Conservation (phyloP, 2,797 vertebrate genomes). For the Lacerta viridis region DNA sequence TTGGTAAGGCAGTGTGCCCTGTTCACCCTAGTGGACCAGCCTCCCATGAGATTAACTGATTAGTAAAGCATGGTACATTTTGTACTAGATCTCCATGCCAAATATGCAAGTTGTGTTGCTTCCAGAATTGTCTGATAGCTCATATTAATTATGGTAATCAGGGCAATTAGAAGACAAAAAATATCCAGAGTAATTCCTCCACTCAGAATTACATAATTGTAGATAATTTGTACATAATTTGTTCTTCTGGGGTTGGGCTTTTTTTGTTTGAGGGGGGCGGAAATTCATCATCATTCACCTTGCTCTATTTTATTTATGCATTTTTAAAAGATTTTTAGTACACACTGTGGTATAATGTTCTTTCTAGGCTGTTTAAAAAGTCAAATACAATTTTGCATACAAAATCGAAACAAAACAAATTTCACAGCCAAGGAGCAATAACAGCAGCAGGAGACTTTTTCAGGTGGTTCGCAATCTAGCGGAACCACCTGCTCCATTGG, state of each 20-base stretch:
- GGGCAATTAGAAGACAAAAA: constrained; percentile 3
- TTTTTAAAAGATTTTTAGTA: too few relatives aligned
- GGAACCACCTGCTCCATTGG: too few relatives aligned
- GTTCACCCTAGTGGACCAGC: too few relatives aligned
- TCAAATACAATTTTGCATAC: too few relatives aligned
- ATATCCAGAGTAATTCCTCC: neutral
- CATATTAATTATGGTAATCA: neutral
- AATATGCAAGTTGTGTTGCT: constrained; percentile 1
- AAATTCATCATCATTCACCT: neutral
- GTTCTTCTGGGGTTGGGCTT: neutral
- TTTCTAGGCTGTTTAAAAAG: too few relatives aligned
- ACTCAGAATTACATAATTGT: neutral
- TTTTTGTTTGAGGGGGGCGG: neutral
- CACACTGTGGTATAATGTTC: too few relatives aligned
- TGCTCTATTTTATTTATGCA: neutral
- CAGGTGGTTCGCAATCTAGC: too few relatives aligned
- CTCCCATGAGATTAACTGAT: neutral
- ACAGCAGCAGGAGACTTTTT: too few relatives aligned
- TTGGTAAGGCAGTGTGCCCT: too few relatives aligned
- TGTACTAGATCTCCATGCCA: neutral
- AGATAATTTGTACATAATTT: neutral
- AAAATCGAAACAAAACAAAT: too few relatives aligned
- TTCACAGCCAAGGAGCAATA: too few relatives aligned
- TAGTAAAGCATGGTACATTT: neutral
- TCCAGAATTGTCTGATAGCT: neutral